Conservation (phyloP, 2,888 invertebrate species). For the Heteromyza rotundicornis region DNA sequence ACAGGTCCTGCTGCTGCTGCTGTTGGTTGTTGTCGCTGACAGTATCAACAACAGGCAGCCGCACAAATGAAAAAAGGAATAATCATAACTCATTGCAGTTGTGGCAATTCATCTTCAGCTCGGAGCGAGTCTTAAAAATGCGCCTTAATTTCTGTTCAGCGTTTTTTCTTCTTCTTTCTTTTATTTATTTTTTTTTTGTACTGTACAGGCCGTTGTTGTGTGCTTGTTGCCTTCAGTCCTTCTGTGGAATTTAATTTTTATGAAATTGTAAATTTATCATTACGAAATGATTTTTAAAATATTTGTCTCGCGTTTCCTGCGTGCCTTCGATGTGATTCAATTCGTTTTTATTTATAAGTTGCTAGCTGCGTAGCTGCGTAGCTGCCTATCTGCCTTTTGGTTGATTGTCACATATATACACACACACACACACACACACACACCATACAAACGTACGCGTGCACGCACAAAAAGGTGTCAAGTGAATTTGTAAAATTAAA, state of each 20-base stretch:
- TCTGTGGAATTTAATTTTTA: slow-evolving; percentile 35
- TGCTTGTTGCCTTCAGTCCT: slow-evolving; percentile 14
- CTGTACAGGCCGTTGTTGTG: no score
- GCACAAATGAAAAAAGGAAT: slow-evolving; percentile 13
- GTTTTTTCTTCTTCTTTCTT: no score
- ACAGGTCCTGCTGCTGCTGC: slow-evolving; percentile 28
- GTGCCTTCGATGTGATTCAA: no score
- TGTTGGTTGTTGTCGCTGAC: no score
- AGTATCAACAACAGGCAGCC: slow-evolving; percentile 10
- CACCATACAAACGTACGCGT: no score
- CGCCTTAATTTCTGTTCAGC: no score
- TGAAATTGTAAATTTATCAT: slow-evolving; percentile 35
- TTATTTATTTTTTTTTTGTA: no score
- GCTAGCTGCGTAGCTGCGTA: slow-evolving; percentile 14
- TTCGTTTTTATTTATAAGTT: no score
- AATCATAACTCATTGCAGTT: slow-evolving; percentile 34
- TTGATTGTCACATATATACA: not conserved
- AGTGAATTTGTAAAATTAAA: slow-evolving; percentile 40
- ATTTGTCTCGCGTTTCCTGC: not conserved
- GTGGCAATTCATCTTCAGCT: slow-evolving; percentile 26
- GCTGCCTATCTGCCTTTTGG: not conserved
- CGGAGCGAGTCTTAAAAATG: not conserved
- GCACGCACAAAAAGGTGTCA: slow-evolving; percentile 39
- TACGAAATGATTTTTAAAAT: slow-evolving; percentile 33
- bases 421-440: not conserved